A percentile compares a stretch with the other conserved stretches of the same genome.
These are phyloP conservation scores for Cryptus armator DNA, from an alignment of 2,888 invertebrate genomes.

Conservation along the genomic window DNA sequence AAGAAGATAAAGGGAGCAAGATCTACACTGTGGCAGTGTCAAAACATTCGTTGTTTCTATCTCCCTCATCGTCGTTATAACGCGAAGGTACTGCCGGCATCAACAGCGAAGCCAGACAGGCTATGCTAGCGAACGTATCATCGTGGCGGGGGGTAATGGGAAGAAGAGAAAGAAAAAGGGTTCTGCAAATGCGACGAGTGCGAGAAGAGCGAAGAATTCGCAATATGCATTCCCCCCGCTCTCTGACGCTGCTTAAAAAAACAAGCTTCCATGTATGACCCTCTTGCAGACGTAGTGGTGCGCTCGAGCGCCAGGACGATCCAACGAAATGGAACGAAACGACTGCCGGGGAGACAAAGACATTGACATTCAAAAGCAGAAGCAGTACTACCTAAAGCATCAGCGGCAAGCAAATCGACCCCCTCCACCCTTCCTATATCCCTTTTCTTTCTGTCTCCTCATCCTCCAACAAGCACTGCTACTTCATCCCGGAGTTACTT, in stretches of 20 bases:
- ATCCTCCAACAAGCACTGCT: conserved; percentile 24
- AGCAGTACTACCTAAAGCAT: conserved; percentile 35
- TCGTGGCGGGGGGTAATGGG: conserved; percentile 39
- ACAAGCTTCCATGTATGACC: not conserved
- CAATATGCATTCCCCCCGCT: conserved; percentile 58
- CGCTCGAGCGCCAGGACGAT: conserved; percentile 44
- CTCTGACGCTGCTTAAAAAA: not conserved
- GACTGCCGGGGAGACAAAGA: conserved; percentile 77
- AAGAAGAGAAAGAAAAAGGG: conserved; percentile 34
- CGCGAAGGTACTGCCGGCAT: not conserved
- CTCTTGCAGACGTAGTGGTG: conserved; percentile 4
- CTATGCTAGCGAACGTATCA: conserved; percentile 52
- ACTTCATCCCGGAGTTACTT: conserved; percentile 72
- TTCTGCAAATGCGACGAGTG: conserved; percentile 46
- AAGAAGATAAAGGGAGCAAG: conserved; percentile 36
- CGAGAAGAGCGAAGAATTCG: conserved; percentile 44
- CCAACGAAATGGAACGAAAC: conserved; percentile 66
- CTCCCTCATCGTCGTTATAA: conserved; percentile 24
- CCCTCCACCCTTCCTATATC: not conserved
- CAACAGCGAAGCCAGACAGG: conserved; percentile 23
- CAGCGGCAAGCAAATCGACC: conserved; percentile 29
- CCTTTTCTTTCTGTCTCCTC: conserved; percentile 39
- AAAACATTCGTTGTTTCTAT: conserved; percentile 63
- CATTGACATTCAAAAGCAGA: conserved; percentile 83
- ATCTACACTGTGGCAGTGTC: conserved; percentile 53